Base-by-base conservation (phyloP, 1,140 invertebrate species). In the Maconellicoccus hirsutus region DNA sequence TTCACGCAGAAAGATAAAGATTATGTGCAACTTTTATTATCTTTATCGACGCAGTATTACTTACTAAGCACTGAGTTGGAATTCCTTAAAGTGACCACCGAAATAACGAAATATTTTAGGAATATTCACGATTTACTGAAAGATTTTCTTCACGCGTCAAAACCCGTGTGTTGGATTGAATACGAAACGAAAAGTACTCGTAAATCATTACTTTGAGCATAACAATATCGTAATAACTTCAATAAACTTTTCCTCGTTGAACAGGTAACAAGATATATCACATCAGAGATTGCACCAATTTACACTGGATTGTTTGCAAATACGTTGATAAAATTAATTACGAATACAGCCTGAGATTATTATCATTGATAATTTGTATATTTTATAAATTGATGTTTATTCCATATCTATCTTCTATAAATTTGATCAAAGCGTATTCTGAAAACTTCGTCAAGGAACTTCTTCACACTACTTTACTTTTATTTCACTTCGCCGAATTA, bases 311-410 rank as follows among this genome's bases (percentile, higher is more conserved):
- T 25, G 61, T 66, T 3, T 66, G 61, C 22, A 66, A 25, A 66
- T 66, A 66, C 25, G 19, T 66, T 10, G 22, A 25, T 25, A 66
- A 26, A 66, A 66, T 66, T 14, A 66, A 66, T 23, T 22, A 66
- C 22, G 25, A 25, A 23, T 66, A 23, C 61, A 66, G 61, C 21
- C 16, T 66, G 25, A 2, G 61, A 25, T 66, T 66, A 66, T 8
- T 26, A 26, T 22, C 25, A 8, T 25, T 66, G 10, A 66, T 66
- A 66, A 66, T 66, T 26, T 25, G 25, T 26, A 66, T 66, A 4
- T 66, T 66, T 23, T 26, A 66, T 26, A 66, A 66, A 26, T 25
- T 66, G 4, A 66, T 66, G 61, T 66, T 66, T 22, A 66, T 66
- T 6, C 61, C 61, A 16, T 66, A 66, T 26, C 25, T 66, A 66